A percentile compares a stretch with the other conserved stretches of the same genome.
Conservation (phyloP, 1,140 invertebrate genomes). For the Battus philenor region DNA sequence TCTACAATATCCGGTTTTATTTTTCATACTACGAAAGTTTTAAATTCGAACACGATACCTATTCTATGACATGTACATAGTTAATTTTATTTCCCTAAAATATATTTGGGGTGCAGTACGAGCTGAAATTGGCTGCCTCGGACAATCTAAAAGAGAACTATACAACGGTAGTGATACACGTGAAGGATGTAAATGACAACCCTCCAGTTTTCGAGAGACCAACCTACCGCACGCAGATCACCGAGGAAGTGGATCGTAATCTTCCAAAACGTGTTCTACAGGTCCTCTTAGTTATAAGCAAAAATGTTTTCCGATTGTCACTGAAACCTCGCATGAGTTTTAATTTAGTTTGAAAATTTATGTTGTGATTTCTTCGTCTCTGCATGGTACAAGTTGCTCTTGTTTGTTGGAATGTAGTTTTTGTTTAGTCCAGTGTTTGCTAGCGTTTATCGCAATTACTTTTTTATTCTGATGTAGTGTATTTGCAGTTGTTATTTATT, state of each 20-base stretch:
- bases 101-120: conserved; percentile 82
- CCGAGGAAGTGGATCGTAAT: conserved; percentile 95
- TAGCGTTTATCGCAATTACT: conserved; percentile 42
- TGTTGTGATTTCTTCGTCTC: conserved; percentile 35
- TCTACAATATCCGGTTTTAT: background rate
- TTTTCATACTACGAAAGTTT: background rate
- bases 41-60: background rate
- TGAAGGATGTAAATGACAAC: conserved; percentile 96
- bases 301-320: conserved; percentile 39
- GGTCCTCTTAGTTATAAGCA: conserved; percentile 78
- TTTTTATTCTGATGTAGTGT: conserved; percentile 30
- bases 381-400: conserved; percentile 61
- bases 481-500: conserved; percentile 21
- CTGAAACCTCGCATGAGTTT: conserved; percentile 40
- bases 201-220: conserved; percentile 89
- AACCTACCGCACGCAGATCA: conserved; percentile 96
- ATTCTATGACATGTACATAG: background rate
- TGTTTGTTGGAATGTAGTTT: conserved; percentile 42
- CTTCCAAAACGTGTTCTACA: conserved; percentile 94
- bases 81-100: background rate
- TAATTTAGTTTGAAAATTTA: conserved; percentile 26
- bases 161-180: conserved; percentile 95
- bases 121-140: conserved; percentile 93
- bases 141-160: conserved; percentile 98
- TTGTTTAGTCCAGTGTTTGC: conserved; percentile 43